Evolutionary conservation across 1,140 invertebrate species (phyloP).

Genomic region (Plodia interpunctella): DNA sequence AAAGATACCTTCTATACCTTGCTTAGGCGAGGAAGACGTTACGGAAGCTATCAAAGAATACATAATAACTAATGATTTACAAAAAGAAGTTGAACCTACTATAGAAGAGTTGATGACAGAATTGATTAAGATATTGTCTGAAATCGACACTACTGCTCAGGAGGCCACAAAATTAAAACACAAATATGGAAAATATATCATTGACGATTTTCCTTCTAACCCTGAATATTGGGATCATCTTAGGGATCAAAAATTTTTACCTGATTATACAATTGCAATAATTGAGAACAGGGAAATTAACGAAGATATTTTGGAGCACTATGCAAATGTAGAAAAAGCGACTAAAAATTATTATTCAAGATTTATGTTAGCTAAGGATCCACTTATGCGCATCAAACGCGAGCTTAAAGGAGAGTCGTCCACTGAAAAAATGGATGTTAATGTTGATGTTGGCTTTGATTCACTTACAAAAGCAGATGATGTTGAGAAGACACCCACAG

Average conservation of each 20-base stretch:
- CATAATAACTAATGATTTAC: constrained; percentile 53
- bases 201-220: constrained; percentile 77
- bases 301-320: constrained; percentile 50
- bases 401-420: constrained; percentile 19
- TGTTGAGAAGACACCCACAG: neutral
- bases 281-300: constrained; percentile 71
- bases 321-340: constrained; percentile 38
- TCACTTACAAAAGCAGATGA: neutral
- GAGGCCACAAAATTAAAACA: constrained; percentile 32
- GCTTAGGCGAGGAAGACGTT: constrained; percentile 57
- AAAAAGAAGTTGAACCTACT: constrained; percentile 54
- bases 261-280: constrained; percentile 76
- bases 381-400: constrained; percentile 49
- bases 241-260: constrained; percentile 53
- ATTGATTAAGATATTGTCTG: constrained; percentile 54
- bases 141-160: constrained; percentile 47
- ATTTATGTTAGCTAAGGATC: constrained; percentile 44
- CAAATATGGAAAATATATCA: constrained; percentile 75
- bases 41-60: constrained; percentile 48
- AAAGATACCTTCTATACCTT: constrained; percentile 45
- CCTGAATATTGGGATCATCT: constrained; percentile 70
- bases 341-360: constrained; percentile 50
- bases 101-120: constrained; percentile 55
- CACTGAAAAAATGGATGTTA: constrained; percentile 24
- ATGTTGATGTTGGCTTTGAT: constrained; percentile 30